Evolutionary conservation across 2,888 invertebrate species (phyloP), one percentile per base, ranked within the genome.

Genomic region (Melinaea menophilus): DNA sequence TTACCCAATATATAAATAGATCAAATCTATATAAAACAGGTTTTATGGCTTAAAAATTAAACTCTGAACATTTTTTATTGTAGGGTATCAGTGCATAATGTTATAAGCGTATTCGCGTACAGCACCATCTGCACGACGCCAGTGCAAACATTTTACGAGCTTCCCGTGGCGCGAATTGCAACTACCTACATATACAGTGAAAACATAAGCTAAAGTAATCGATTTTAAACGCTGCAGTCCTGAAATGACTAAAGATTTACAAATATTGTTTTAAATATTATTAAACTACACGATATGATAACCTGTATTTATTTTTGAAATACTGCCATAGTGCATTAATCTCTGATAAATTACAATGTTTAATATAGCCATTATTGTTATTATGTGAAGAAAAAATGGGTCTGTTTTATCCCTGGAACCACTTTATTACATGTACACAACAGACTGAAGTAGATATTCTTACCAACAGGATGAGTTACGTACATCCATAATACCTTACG

Each of bases 151-250:
- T 76, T 87, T 86, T 85, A 87, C 79, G 85, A 79, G 75, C 79
- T 73, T 72, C 75, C 79, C 85, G 85, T 84, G 86, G 81, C 77
- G 77, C 75, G 86, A 85, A 86, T 86, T 76, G 83, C 79, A 86
- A 86, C 85, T 82, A 85, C 84, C 83, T 77, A 75, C 77, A 77
- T 66, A 73, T 78, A 73, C 69, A 33, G 33, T 34, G 68, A 56
- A 64, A 69, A 77, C 73, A 78, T 66, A 82, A 73, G 75, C 65
- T 3, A 0, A 3, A 4, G 5, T 56, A 65, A 13, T 56, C 45
- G 5, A 11, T 41, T 2, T 9, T 41, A 41, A 41, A 41, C 41
- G 41, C 41, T 11, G 7, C 7, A 9, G 9, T 41, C 41, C 11
- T 41, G 11, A 41, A 41, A 41, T 7, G 7, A 41, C 11, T 41